phyloP scores from a whole-genome alignment of 2,888 invertebrate genomes.

The Heliconius erato region DNA sequence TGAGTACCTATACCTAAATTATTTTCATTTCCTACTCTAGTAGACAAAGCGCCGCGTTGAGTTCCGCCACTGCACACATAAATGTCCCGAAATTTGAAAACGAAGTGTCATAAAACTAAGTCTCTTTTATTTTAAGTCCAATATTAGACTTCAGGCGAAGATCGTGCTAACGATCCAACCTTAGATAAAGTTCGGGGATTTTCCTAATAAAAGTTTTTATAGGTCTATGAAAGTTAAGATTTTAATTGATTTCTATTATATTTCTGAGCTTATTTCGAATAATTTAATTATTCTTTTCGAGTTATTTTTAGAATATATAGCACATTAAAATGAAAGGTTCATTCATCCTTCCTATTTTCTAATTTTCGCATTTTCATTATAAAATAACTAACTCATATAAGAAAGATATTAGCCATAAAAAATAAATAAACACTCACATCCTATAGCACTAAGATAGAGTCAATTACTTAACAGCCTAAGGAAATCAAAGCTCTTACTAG shows the following conservation, averaged over 20 bases:
- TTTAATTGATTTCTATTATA: not conserved
- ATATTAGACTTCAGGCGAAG: no score
- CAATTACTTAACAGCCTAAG: constrained; percentile 18
- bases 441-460: not conserved
- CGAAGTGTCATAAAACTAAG: no score
- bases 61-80: no score
- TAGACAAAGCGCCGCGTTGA: no score
- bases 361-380: not conserved
- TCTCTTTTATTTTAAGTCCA: no score
- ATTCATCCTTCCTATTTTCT: not conserved
- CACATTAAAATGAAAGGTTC: no score
- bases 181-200: no score
- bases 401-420: constrained; percentile 5
- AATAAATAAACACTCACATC: not conserved
- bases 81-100: no score
- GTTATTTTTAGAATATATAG: not conserved
- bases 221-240: not conserved
- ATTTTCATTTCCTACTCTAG: no score
- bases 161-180: no score
- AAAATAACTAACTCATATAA: not conserved
- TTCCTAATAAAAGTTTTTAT: not conserved
- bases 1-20: no score
- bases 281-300: not conserved
- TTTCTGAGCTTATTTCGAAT: not conserved
- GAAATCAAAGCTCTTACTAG: constrained; percentile 24